Base-by-base conservation (phyloP, 2,888 invertebrate species). In the Ametastegia equiseti region DNA sequence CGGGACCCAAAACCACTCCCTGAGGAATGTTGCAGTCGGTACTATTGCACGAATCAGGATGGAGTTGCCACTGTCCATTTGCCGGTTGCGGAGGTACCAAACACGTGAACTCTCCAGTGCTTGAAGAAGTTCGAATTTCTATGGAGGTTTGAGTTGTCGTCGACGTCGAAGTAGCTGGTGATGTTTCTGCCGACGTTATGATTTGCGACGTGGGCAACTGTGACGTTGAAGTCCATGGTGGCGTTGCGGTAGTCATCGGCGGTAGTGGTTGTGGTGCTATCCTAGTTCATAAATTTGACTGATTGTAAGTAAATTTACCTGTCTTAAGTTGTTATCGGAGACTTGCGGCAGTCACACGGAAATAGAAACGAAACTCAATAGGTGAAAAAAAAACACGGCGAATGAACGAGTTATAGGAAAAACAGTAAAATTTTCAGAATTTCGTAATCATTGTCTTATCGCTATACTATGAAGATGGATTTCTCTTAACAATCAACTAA, bases 51-150 rank as follows among this genome's bases (percentile, higher is more conserved):
- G 86, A 86, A 13, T 85, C 86, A 50, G 81, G 82, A 54, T 89
- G 86, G 23, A 90, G 81, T 60, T 83, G 84, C 88, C 89, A 89
- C 0, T 47, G 71, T 33, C 91, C 91, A 77, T 91, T 88, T 65
- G 71, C n/a, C 1, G 88, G 90, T 78, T 89, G 89, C 0, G 81
- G 27, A 4, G 90, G 91, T 50, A 86, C 82, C 33, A 30, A 50
- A 82, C 91, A 91, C 5, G 81, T 30, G 9, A 47, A 27, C 15
- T 47, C 5, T n/a, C 15, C 30, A 9, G 7, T 11, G 9, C 30
- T 13, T 47, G 45, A 9, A 45, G 71, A 1, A 23, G 47, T 71
- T 47, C 47, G 45, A n/a, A 13, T 71, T 11, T 71, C 45, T 9
- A 71, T 9, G 27, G 71, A 30, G 7, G 7, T 3, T 15, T 0